Evolutionary conservation across 2,797 vertebrate species (phyloP).

Genomic region (Dermochelys coriacea): DNA sequence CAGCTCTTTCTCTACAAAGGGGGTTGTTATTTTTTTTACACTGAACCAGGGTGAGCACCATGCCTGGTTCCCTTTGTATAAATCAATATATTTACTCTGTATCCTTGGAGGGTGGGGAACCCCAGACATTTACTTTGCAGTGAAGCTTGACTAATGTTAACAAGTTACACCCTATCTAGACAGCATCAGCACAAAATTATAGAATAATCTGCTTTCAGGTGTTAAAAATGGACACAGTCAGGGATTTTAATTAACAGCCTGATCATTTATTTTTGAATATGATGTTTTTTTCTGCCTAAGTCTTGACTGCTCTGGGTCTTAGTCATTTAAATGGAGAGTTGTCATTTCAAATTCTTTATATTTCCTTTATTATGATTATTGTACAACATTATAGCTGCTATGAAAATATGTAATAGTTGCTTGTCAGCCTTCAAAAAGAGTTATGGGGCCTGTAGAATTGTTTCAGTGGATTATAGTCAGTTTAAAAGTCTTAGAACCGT

Average conservation of each 20-base stretch:
- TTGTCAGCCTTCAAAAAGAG: neutral
- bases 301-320: neutral
- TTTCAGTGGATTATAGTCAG: neutral
- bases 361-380: neutral
- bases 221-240: neutral
- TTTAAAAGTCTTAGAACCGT: neutral
- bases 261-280: slow-evolving; percentile 16
- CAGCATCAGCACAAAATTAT: neutral
- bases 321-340: neutral
- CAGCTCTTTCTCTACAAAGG: neutral
- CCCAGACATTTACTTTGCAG: neutral
- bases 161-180: neutral
- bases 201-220: slow-evolving; percentile 26
- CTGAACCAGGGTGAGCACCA: neutral
- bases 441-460: neutral
- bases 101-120: neutral
- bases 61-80: neutral
- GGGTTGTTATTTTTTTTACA: neutral
- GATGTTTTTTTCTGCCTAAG: neutral
- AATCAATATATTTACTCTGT: neutral
- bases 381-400: neutral
- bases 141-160: neutral
- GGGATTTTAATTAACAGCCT: slow-evolving; percentile 24
- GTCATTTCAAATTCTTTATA: neutral
- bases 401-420: neutral